A percentile compares a stretch with the other conserved stretches of the same genome.
These are phyloP conservation scores for Achroia grisella DNA, from an alignment of 1,140 invertebrate genomes.

Conservation along the genomic window DNA sequence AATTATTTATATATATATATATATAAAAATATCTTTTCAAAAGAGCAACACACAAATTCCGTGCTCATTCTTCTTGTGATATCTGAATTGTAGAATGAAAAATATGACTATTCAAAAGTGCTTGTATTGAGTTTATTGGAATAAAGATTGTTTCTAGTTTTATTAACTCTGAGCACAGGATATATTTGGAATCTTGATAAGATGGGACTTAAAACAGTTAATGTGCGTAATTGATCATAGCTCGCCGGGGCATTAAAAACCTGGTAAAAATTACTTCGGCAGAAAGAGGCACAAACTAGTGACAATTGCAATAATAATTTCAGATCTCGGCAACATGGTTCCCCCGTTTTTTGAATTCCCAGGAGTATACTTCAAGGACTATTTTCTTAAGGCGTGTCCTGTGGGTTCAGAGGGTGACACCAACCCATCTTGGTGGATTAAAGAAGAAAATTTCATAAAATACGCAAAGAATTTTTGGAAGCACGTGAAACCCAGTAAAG, in stretches of 20 bases:
- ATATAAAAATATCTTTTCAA: too few relatives aligned
- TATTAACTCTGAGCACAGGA: conserved; percentile 8
- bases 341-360: conserved; percentile 41
- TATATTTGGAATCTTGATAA: conserved; percentile 15
- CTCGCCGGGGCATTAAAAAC: conserved; percentile 7
- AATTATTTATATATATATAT: too few relatives aligned
- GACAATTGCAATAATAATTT: conserved; percentile 31
- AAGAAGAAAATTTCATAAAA: not conserved
- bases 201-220: too few relatives aligned
- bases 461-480: not conserved
- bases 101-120: too few relatives aligned
- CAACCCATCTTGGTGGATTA: not conserved
- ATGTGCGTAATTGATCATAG: conserved; percentile 10
- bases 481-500: too few relatives aligned
- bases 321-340: conserved; percentile 28
- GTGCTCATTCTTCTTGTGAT: too few relatives aligned
- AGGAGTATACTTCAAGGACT: not conserved
- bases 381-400: not conserved
- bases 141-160: too few relatives aligned
- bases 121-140: too few relatives aligned
- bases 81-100: too few relatives aligned
- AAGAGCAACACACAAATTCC: too few relatives aligned
- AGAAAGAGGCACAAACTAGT: conserved; percentile 39
- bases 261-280: conserved; percentile 27
- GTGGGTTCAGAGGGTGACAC: not conserved